Evolutionary conservation across 2,888 invertebrate species (phyloP).

Genomic region (Sminthurinus aureus): DNA sequence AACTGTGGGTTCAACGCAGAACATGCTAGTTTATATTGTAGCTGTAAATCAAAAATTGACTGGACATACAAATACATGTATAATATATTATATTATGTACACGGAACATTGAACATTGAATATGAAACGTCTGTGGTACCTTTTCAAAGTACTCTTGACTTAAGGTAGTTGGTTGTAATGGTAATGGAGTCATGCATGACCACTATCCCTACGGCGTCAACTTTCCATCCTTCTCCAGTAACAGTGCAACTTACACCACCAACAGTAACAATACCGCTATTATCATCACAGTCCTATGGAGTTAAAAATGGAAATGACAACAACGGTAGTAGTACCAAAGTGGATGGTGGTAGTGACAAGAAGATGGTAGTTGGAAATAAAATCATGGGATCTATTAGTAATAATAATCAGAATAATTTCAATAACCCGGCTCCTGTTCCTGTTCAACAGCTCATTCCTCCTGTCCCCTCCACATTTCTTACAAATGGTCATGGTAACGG

Average conservation of each 20-base stretch:
- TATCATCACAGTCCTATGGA: conserved; percentile 14
- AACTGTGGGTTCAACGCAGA: neutral
- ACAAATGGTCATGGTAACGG: conserved; percentile 14
- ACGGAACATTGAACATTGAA: neutral
- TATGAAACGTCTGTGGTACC: neutral
- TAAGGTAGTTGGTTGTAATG: conserved; percentile 19
- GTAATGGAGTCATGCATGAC: conserved; percentile 54
- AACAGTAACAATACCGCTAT: neutral
- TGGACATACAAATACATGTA: neutral
- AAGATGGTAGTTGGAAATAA: neutral
- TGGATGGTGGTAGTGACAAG: neutral
- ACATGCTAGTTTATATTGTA: neutral
- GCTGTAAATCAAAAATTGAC: neutral
- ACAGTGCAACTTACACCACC: too few species aligned
- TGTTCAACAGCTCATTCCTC: conserved; percentile 14
- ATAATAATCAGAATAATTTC: too few species aligned
- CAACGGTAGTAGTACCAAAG: neutral
- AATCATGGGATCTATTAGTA: conserved; percentile 10
- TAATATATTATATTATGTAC: neutral
- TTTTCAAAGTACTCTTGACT: conserved; percentile 24
- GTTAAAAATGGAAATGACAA: conserved; percentile 29
- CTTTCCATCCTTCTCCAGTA: conserved; percentile 45
- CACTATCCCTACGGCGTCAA: conserved; percentile 45
- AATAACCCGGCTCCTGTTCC: too few species aligned
- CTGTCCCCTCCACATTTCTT: conserved; percentile 17